phyloP scores from a whole-genome alignment of 2,113 vertebrate species.

The Labrus mixtus region DNA sequence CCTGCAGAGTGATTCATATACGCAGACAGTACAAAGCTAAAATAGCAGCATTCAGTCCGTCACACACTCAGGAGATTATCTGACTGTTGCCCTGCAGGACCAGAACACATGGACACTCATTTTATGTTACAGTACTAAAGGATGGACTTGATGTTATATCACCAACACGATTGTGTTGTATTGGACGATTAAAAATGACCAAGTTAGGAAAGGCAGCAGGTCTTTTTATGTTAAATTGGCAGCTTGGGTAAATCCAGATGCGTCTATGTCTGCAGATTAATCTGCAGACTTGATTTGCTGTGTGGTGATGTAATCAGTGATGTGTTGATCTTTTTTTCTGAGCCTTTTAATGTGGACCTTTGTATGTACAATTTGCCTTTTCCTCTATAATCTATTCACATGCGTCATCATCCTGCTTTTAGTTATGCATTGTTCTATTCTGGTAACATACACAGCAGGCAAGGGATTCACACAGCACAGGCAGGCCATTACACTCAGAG shows the following conservation, averaged over 20 bases:
- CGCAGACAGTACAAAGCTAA: conserved; percentile 47
- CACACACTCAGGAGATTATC: conserved; percentile 57
- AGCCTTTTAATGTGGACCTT: conserved; percentile 27
- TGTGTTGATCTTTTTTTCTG: conserved; percentile 15
- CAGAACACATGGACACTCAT: conserved; percentile 8
- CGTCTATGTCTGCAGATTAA: conserved; percentile 27
- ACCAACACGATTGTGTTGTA: conserved; percentile 1
- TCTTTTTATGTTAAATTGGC: conserved; percentile 44
- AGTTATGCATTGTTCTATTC: conserved; percentile 65
- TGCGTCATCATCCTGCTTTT: conserved; percentile 49
- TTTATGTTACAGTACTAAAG: background rate
- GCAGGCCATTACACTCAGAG: background rate
- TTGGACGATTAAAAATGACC: background rate
- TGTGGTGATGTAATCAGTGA: conserved; percentile 47
- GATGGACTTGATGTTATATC: background rate
- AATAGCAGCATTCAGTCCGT: conserved; percentile 50
- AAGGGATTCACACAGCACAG: conserved; percentile 29
- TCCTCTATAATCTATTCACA: conserved; percentile 63
- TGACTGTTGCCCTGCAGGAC: conserved; percentile 35
- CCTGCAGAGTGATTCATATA: conserved; percentile 44
- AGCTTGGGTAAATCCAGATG: conserved; percentile 51
- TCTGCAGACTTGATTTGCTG: conserved; percentile 21
- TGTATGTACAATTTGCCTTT: conserved; percentile 32
- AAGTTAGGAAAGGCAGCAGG: conserved; percentile 10
- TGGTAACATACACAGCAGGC: conserved; percentile 35